Conservation (phyloP, 2,888 invertebrate genomes). For the Apamea epomidion region DNA sequence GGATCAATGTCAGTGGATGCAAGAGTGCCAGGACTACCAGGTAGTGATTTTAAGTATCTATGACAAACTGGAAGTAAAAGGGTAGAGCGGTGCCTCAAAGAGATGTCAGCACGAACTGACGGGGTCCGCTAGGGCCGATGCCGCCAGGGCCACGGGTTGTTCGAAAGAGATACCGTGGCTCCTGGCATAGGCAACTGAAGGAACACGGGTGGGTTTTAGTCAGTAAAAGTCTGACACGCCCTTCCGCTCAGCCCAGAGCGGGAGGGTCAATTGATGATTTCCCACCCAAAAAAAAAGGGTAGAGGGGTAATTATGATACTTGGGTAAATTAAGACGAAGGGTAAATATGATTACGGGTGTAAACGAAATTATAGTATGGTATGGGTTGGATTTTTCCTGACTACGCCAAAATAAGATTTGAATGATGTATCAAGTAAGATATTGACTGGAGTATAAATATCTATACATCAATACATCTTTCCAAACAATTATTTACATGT, state of each 20-base stretch:
- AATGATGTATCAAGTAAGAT: background rate
- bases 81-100: background rate
- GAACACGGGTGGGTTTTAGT: no score
- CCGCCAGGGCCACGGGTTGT: no score
- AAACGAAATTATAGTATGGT: background rate
- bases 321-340: background rate
- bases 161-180: no score
- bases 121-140: no score
- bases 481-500: constrained; percentile 19
- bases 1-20: no score
- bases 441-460: background rate
- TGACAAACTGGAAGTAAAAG: background rate
- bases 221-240: no score
- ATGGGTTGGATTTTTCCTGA: background rate
- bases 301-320: constrained; percentile 2
- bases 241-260: no score
- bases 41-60: background rate
- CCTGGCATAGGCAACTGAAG: no score
- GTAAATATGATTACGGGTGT: background rate
- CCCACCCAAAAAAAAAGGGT: no score
- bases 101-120: no score
- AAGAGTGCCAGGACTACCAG: no score
- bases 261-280: no score
- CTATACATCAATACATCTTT: constrained; percentile 7
- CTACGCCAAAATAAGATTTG: background rate